These are phyloP conservation scores for Zaprionus inermis DNA, from an alignment of 1,140 invertebrate genomes.

Conservation along the genomic window DNA sequence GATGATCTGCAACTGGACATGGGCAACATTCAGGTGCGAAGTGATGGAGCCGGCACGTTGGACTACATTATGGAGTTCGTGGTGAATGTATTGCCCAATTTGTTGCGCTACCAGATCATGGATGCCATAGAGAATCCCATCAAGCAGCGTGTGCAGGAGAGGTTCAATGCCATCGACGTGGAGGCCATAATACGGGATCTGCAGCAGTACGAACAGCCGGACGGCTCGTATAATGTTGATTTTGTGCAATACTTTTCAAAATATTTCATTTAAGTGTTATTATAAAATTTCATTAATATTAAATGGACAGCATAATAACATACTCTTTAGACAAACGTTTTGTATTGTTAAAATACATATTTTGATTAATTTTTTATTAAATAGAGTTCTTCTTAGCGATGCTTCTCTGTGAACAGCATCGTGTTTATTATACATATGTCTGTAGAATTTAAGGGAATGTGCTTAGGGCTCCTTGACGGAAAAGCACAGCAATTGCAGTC, in stretches of 20 bases:
- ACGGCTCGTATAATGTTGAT: conserved; percentile 68
- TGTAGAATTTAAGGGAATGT: conserved; percentile 36
- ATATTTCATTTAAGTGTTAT: conserved; percentile 2
- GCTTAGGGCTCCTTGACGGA: conserved; percentile 69
- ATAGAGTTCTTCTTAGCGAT: background rate
- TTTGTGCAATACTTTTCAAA: conserved; percentile 16
- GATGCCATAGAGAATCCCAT: conserved; percentile 91
- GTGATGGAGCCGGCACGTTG: conserved; percentile 91
- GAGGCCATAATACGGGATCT: conserved; percentile 89
- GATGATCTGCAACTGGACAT: conserved; percentile 91
- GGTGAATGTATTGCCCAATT: conserved; percentile 92
- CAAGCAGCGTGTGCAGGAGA: conserved; percentile 88
- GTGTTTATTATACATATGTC: background rate
- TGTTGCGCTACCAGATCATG: conserved; percentile 93
- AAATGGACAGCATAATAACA: background rate
- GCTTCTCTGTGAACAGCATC: conserved; percentile 7
- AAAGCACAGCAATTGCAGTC: conserved; percentile 84
- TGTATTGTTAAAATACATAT: too few relatives aligned
- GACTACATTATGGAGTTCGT: conserved; percentile 92
- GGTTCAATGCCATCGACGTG: conserved; percentile 89
- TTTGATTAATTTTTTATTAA: background rate
- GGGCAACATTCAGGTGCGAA: conserved; percentile 92
- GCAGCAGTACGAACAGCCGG: conserved; percentile 85
- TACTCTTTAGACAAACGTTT: background rate
- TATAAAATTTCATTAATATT: background rate